These are phyloP conservation scores for Pasiphila rectangulata DNA, from an alignment of 2,888 invertebrate genomes.

Conservation along the genomic window DNA sequence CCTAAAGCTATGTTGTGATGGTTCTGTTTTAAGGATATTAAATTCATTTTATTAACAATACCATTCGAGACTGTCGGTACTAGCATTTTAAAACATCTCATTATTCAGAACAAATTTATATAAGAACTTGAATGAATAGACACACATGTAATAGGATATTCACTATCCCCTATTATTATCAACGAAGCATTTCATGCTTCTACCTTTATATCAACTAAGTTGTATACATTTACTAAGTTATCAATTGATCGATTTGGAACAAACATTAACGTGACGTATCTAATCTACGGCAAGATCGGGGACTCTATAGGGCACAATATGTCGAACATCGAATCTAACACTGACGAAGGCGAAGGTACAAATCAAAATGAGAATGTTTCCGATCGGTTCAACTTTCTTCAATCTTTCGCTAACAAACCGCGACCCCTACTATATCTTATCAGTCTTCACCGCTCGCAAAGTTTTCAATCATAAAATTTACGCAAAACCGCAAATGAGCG, in stretches of 20 bases:
- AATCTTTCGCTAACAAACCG: slow-evolving; percentile 66
- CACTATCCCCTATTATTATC: slow-evolving; percentile 57
- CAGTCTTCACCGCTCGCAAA: slow-evolving; percentile 79
- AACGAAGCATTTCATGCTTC: slow-evolving; percentile 73
- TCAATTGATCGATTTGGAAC: slow-evolving; percentile 67
- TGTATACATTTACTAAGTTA: slow-evolving; percentile 73
- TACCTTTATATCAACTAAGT: slow-evolving; percentile 63
- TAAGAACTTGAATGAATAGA: slow-evolving; percentile 43
- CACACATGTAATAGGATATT: slow-evolving; percentile 52
- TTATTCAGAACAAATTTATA: slow-evolving; percentile 46
- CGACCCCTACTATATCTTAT: slow-evolving; percentile 71
- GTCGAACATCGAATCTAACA: slow-evolving; percentile 73
- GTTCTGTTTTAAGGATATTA: slow-evolving; percentile 67
- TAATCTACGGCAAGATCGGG: slow-evolving; percentile 68
- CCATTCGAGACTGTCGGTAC: slow-evolving; percentile 51
- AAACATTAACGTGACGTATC: slow-evolving; percentile 70
- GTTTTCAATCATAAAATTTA: slow-evolving; percentile 67
- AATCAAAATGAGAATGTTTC: slow-evolving; percentile 55
- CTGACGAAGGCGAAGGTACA: slow-evolving; percentile 68
- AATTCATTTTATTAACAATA: slow-evolving; percentile 45
- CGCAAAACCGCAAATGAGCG: slow-evolving; percentile 68
- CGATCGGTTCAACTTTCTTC: slow-evolving; percentile 57
- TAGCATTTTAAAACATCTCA: slow-evolving; percentile 45
- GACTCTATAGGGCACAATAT: slow-evolving; percentile 62
- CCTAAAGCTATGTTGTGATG: slow-evolving; percentile 77